phyloP scores from a whole-genome alignment of 2,113 vertebrate species.

The Callionymus lyra region DNA sequence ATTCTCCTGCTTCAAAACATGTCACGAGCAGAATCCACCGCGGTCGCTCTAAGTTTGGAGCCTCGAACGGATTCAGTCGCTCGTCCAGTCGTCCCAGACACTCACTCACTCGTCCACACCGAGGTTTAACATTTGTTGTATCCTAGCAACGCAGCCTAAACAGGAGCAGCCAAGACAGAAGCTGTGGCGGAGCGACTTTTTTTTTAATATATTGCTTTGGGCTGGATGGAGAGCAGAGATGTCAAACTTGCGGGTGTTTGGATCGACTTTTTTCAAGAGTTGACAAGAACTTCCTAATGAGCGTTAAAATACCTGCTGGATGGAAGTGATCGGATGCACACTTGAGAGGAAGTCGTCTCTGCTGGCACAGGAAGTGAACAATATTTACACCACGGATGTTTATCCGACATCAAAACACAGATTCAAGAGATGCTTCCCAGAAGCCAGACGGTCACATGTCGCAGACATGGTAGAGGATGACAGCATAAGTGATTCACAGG shows the following conservation, averaged over 20 bases:
- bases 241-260: too few species aligned
- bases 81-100: not conserved
- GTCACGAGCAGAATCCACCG: too few species aligned
- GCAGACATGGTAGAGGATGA: conserved; percentile 73
- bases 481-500: conserved; percentile 35
- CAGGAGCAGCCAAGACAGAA: not conserved
- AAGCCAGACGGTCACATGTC: conserved; percentile 88
- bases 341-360: too few species aligned
- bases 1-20: too few species aligned
- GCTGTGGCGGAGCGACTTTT: conserved; percentile 22
- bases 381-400: conserved; percentile 61
- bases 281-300: too few species aligned
- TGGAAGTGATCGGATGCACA: too few species aligned
- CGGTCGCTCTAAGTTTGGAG: too few species aligned
- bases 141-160: conserved; percentile 43
- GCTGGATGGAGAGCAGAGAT: not conserved
- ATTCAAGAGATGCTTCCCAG: conserved; percentile 78
- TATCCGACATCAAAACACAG: conserved; percentile 49
- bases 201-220: conserved; percentile 44
- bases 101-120: conserved; percentile 15
- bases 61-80: too few species aligned
- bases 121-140: conserved; percentile 36
- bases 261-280: too few species aligned
- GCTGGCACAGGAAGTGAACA: conserved; percentile 46
- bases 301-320: too few species aligned